Percentiles rank a stretch among this genome's conserved stretches.
Evolutionary conservation across 2,113 vertebrate genomes (phyloP).

Genomic region (Sorex fumeus): DNA sequence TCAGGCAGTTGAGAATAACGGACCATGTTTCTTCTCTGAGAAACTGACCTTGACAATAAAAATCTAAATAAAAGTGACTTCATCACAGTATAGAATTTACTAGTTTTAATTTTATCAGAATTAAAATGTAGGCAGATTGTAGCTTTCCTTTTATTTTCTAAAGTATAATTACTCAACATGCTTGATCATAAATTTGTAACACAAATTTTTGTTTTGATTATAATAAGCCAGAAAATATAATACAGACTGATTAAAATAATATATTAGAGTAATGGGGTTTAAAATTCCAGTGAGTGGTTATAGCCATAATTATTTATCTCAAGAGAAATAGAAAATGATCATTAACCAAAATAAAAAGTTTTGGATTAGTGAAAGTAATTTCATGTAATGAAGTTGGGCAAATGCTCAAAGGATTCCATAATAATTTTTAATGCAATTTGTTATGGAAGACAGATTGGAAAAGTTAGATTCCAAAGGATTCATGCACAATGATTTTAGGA

Average conservation of each 20-base stretch:
- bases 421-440: conserved; percentile 17
- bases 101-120: neutral
- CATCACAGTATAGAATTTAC: neutral
- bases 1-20: neutral
- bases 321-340: conserved; percentile 2
- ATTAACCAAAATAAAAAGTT: neutral
- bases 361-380: neutral
- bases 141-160: conserved; percentile 26
- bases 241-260: neutral
- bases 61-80: neutral
- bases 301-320: conserved; percentile 8
- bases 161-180: conserved; percentile 12
- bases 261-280: neutral
- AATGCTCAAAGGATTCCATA: neutral
- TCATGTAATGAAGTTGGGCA: neutral
- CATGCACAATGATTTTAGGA: neutral
- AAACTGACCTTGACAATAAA: neutral
- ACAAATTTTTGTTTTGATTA: conserved; percentile 16
- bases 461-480: neutral
- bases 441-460: neutral
- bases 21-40: neutral
- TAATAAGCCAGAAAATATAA: neutral
- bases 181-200: conserved; percentile 13
- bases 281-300: neutral
- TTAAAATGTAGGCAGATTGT: neutral